phyloP scores from a whole-genome alignment of 64 coral and sea anemone genomes.

The Dendrophyllia cribrosa region DNA sequence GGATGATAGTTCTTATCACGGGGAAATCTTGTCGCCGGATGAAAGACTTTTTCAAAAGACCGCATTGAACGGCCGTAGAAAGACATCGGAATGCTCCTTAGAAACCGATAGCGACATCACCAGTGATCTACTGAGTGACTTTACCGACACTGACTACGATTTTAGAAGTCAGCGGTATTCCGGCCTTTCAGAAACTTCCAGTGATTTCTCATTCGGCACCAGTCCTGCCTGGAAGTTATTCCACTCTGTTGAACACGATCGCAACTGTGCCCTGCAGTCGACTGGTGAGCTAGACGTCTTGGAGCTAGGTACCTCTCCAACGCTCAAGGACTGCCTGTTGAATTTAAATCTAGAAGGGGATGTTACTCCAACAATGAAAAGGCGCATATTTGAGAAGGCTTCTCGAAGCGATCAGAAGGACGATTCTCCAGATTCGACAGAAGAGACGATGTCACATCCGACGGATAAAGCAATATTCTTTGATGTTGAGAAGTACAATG shows the following conservation, averaged over 20 bases:
- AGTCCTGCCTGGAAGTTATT: conserved; percentile 48
- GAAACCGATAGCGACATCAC: conserved; percentile 27
- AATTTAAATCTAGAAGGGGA: conserved; percentile 26
- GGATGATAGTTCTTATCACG: not conserved
- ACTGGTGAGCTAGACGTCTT: not conserved
- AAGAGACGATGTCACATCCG: not conserved
- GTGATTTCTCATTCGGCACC: conserved; percentile 39
- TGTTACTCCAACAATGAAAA: conserved; percentile 29
- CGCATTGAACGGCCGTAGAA: not conserved
- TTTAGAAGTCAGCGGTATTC: conserved; percentile 41
- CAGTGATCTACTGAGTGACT: conserved; percentile 25
- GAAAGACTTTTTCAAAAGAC: not conserved
- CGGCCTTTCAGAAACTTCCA: conserved; percentile 46
- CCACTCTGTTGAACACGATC: conserved; percentile 15
- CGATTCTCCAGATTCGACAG: not conserved
- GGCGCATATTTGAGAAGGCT: conserved; percentile 17
- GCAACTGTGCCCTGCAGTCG: no score
- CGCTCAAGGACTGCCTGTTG: conserved; percentile 7
- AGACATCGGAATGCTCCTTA: conserved; percentile 10
- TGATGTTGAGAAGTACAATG: conserved; percentile 55
- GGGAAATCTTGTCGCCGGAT: not conserved
- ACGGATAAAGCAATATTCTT: conserved; percentile 63
- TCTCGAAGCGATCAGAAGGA: not conserved
- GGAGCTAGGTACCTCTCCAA: not conserved
- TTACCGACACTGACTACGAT: conserved; percentile 34